Base-by-base conservation (phyloP, 1,140 invertebrate genomes). In the Akabosia matsudoensis region DNA sequence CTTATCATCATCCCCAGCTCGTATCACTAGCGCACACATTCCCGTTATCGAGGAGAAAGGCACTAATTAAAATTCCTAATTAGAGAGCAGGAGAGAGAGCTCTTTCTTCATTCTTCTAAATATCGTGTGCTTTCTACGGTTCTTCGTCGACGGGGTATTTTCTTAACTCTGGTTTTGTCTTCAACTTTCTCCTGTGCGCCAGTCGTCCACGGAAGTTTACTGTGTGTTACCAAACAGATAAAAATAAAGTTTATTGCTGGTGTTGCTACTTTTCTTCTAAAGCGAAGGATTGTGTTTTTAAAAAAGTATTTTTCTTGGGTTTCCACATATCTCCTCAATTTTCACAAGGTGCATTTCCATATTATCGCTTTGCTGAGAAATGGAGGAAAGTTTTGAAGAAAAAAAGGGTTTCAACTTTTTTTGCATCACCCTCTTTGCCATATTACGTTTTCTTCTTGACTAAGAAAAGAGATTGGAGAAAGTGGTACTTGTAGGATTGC, bases 51-150 rank as follows among this genome's bases (percentile, higher is more conserved):
- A 67, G 26, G 30, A 67, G 10, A 79, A 78, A 52, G 74, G 76
- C 72, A 76, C 79, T 80, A 80, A 80, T 80, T 80, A 80, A 80
- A 80, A 80, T 80, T 80, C 76, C 79, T 80, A 80, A 80, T 80
- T 80, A 80, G 79, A 72, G 75, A n/a, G n/a, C 76, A 74, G 71
- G 76, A 77, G 64, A 67, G 75, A 77, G 64, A 67, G 75, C 76
- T 72, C 37, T 34, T 74, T 80, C 79, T 80, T 67, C 10, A 22
- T 24, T 67, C 28, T 7, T 22, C 61, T 78, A 80, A 80, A 78
- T n/a, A n/a, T 80, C 79, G 76, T 80, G 75, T 78, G 79, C 79
- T 78, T 80, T 77, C 72, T 37, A 67, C 61, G n/a, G n/a, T n/a
- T 67, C 31, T 10, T 67, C 3, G 30, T 67, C 24, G 30, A 30